Conservation (phyloP, 2,113 vertebrate genomes). For the Athene cunicularia region DNA sequence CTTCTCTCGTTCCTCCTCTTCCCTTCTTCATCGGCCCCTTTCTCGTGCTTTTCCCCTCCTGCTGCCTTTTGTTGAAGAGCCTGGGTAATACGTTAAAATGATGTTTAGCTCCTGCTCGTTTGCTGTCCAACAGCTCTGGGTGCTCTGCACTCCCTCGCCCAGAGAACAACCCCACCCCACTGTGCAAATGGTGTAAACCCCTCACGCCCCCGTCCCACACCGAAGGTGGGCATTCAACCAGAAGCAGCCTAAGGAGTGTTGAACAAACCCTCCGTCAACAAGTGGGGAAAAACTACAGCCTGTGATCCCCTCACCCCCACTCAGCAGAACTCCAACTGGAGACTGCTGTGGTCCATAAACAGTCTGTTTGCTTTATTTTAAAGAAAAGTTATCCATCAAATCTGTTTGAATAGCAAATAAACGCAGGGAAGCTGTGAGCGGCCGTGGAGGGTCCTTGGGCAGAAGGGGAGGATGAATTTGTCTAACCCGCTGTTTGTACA, state of each 20-base stretch:
- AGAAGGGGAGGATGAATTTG: constrained; percentile 32
- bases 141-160: neutral
- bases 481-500: constrained; percentile 29
- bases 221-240: neutral
- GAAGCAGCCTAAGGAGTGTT: neutral
- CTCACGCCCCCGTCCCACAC: accelerated
- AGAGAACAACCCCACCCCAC: neutral
- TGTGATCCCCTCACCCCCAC: neutral
- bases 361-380: neutral
- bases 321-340: neutral
- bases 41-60: neutral
- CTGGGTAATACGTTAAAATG: neutral
- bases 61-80: neutral
- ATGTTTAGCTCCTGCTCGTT: neutral
- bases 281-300: neutral
- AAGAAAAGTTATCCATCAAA: constrained; percentile 16
- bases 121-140: neutral
- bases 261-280: neutral
- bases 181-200: neutral
- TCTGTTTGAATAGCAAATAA: constrained; percentile 7
- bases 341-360: neutral
- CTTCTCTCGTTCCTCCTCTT: neutral
- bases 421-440: neutral
- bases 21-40: neutral
- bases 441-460: neutral